A percentile compares a stretch with the other conserved stretches of the same genome.
Evolutionary conservation across 2,888 invertebrate genomes (phyloP).

Genomic region (Creontiades dilutus): DNA sequence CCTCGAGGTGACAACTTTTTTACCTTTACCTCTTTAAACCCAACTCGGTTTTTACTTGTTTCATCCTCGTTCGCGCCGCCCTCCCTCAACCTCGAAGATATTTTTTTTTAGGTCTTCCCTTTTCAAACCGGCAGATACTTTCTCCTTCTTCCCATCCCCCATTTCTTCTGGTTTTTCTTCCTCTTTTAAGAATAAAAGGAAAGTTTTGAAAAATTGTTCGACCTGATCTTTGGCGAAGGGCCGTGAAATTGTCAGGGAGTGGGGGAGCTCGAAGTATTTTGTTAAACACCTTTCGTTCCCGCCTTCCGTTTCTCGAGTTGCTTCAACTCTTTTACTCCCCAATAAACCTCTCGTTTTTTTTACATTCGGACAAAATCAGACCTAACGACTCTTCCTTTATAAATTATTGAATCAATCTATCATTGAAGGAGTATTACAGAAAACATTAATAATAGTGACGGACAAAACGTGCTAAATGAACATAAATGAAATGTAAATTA

Average conservation of each 20-base stretch:
- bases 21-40: background rate
- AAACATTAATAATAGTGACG: no score
- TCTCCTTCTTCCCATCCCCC: background rate
- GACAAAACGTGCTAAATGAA: no score
- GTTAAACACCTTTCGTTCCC: background rate
- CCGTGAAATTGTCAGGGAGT: slow-evolving; percentile 32
- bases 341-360: background rate
- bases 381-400: no score
- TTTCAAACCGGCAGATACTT: background rate
- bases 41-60: slow-evolving; percentile 18
- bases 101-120: background rate
- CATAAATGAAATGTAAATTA: no score
- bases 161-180: no score
- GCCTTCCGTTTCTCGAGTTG: background rate
- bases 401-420: no score
- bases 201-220: slow-evolving; percentile 28
- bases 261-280: background rate
- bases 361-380: background rate
- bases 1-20: slow-evolving; percentile 69
- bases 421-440: no score
- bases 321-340: background rate
- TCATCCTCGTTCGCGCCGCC: slow-evolving; percentile 17
- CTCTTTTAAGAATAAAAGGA: background rate
- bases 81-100: background rate
- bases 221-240: slow-evolving; percentile 9